Evolutionary conservation across 2,113 vertebrate species (phyloP).

Genomic region (Cyprinodon tularosa): DNA sequence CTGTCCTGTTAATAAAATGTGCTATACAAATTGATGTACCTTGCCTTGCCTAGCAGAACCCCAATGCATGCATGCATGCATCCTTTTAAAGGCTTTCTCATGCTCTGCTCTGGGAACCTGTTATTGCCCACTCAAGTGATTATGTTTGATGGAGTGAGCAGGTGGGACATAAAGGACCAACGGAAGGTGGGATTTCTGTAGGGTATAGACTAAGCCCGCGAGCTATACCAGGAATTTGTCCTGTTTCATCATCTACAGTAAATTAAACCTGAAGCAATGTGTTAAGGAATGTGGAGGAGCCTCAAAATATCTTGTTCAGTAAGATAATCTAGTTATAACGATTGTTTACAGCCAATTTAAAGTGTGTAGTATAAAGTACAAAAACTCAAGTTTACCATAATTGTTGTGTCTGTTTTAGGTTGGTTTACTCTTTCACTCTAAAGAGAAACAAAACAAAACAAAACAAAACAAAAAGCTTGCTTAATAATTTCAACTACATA

Average conservation of each 20-base stretch:
- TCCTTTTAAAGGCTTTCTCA: slow-evolving; percentile 43
- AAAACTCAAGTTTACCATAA: neutral
- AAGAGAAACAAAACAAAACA: too few relatives aligned
- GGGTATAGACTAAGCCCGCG: slow-evolving; percentile 9
- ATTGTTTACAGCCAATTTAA: neutral
- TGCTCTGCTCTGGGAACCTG: slow-evolving; percentile 53
- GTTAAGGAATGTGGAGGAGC: neutral
- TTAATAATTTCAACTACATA: too few relatives aligned
- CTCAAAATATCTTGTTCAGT: neutral
- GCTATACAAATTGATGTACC: too few relatives aligned
- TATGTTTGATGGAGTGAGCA: slow-evolving; percentile 53
- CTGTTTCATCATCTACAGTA: neutral
- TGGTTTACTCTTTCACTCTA: neutral
- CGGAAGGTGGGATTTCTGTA: slow-evolving; percentile 37
- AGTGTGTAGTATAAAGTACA: neutral
- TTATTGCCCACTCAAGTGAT: slow-evolving; percentile 23
- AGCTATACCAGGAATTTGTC: slow-evolving; percentile 4
- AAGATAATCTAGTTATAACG: neutral
- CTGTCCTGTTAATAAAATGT: too few relatives aligned
- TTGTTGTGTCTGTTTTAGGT: neutral
- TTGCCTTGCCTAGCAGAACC: neutral
- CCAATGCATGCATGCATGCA: slow-evolving; percentile 55
- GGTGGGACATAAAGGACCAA: slow-evolving; percentile 27
- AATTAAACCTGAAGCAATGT: slow-evolving; percentile 9
- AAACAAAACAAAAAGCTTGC: too few relatives aligned